Evolutionary conservation across 1,140 invertebrate genomes (phyloP).

Genomic region (Dendrolimus kikuchii): DNA sequence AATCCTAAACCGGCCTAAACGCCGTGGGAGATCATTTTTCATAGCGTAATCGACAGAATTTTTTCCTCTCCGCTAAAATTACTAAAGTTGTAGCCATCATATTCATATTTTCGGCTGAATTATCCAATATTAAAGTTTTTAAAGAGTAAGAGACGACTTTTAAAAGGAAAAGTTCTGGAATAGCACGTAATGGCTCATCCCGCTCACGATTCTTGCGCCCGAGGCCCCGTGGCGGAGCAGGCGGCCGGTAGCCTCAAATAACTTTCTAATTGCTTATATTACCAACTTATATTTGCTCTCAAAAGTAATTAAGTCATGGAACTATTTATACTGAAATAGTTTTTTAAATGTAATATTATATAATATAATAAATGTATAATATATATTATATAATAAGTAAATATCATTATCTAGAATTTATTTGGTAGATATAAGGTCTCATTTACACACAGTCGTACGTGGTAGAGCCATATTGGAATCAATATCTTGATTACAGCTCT

Average conservation of each 20-base stretch:
- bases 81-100: constrained; percentile 57
- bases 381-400: too few relatives aligned
- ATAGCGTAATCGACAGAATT: constrained; percentile 47
- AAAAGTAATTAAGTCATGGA: constrained; percentile 66
- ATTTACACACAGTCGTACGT: too few relatives aligned
- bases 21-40: constrained; percentile 40
- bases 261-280: constrained; percentile 73
- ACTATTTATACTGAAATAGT: constrained; percentile 53
- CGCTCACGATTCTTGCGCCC: constrained; percentile 63
- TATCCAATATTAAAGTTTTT: constrained; percentile 69
- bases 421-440: too few relatives aligned
- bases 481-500: too few relatives aligned
- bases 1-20: constrained; percentile 30
- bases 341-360: too few relatives aligned
- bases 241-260: constrained; percentile 69
- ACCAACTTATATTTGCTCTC: constrained; percentile 70
- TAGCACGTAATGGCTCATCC: constrained; percentile 71
- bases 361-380: too few relatives aligned
- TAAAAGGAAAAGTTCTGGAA: constrained; percentile 68
- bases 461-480: too few relatives aligned
- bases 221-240: constrained; percentile 63
- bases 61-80: constrained; percentile 46
- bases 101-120: constrained; percentile 65
- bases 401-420: too few relatives aligned
- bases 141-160: constrained; percentile 69